Conservation (phyloP, 1,140 invertebrate genomes). For the Hyles vespertilio region DNA sequence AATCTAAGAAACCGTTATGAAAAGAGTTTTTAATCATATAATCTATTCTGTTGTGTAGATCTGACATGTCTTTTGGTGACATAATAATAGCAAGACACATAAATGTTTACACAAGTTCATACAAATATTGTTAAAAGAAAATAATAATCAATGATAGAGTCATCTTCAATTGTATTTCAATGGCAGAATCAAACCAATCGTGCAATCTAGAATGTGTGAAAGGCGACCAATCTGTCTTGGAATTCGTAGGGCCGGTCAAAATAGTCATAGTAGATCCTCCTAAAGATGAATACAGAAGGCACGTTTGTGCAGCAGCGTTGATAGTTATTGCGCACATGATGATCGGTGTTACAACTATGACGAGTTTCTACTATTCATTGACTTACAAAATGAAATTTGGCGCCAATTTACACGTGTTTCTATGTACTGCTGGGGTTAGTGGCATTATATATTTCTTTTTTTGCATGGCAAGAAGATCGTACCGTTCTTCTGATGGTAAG, state of each 20-base stretch:
- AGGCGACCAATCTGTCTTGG: constrained; percentile 16
- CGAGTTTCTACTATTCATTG: constrained; percentile 31
- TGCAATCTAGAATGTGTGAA: constrained; percentile 44
- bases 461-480: too few relatives aligned
- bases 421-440: constrained; percentile 50
- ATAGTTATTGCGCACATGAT: constrained; percentile 35
- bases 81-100: too few relatives aligned
- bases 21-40: too few relatives aligned
- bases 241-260: constrained; percentile 55
- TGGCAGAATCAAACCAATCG: constrained; percentile 17
- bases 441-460: too few relatives aligned
- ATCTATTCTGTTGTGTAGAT: too few relatives aligned
- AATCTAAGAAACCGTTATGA: too few relatives aligned
- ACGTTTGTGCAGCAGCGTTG: constrained; percentile 28
- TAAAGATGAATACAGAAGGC: constrained; percentile 20
- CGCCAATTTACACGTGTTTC: constrained; percentile 35
- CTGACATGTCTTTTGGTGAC: too few relatives aligned
- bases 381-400: constrained; percentile 18
- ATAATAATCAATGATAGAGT: background rate
- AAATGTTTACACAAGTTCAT: too few relatives aligned
- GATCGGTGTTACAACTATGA: constrained; percentile 29
- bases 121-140: background rate
- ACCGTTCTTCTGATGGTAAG: too few relatives aligned
- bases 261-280: constrained; percentile 48
- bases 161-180: background rate